A percentile compares a stretch with the other conserved stretches of the same genome.
Conservation (phyloP, 1,140 invertebrate genomes). For the Bombus superbus region DNA sequence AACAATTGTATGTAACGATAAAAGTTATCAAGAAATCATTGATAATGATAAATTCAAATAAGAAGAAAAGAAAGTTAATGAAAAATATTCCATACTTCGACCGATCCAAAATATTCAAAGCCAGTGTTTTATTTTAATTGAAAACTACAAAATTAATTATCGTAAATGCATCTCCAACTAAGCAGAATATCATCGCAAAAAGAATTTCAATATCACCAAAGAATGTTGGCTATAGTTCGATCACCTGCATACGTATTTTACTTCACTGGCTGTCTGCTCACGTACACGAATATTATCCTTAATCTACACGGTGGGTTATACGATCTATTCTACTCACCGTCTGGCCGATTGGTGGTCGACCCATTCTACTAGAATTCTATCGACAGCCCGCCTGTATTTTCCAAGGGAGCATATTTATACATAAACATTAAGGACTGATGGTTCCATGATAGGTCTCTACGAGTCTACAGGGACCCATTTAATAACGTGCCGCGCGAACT, state of each 20-base stretch:
- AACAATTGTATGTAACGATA: too few relatives aligned
- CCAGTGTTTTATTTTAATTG: not conserved
- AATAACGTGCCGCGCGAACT: not conserved
- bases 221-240: slow-evolving; percentile 8
- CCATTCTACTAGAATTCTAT: not conserved
- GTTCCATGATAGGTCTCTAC: not conserved
- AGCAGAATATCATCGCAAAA: slow-evolving; percentile 12
- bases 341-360: not conserved
- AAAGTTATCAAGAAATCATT: too few relatives aligned
- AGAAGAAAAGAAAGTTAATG: not conserved
- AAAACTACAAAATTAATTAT: slow-evolving; percentile 3
- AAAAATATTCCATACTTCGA: not conserved
- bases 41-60: not conserved
- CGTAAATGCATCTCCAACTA: not conserved
- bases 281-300: slow-evolving; percentile 22
- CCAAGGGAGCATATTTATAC: slow-evolving; percentile 15
- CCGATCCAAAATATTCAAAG: not conserved
- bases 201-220: slow-evolving; percentile 26
- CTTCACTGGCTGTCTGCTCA: not conserved
- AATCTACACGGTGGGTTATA: not conserved
- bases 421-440: not conserved
- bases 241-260: slow-evolving; percentile 1
- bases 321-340: not conserved
- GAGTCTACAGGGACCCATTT: not conserved
- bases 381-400: not conserved